Evolutionary conservation across 2,113 vertebrate genomes (phyloP).

Genomic region (Martes martes): DNA sequence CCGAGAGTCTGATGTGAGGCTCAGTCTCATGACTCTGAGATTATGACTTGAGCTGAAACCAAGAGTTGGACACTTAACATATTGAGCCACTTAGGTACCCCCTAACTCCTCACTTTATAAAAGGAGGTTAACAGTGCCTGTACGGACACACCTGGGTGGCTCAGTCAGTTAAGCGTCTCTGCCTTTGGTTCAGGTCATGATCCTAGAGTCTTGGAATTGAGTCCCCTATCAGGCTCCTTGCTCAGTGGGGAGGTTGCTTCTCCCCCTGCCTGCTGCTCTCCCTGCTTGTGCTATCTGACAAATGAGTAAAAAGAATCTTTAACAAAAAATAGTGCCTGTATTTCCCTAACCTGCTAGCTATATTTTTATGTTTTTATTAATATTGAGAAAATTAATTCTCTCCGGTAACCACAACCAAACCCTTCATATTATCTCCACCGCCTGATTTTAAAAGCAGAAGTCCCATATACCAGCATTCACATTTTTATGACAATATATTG

Average conservation of each 20-base stretch:
- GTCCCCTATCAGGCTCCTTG: not conserved
- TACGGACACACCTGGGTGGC: not conserved
- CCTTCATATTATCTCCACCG: not conserved
- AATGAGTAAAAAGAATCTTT: not conserved
- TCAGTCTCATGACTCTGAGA: not conserved
- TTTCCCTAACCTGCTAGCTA: not conserved
- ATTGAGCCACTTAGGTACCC: not conserved
- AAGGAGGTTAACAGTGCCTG: not conserved
- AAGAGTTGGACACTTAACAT: not conserved
- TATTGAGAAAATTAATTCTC: constrained; percentile 35
- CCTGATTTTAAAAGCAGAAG: constrained; percentile 17
- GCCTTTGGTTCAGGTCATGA: not conserved
- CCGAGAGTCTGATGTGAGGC: not conserved
- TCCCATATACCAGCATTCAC: not conserved
- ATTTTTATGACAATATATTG: not conserved
- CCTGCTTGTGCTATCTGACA: not conserved
- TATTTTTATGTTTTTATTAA: constrained; percentile 31
- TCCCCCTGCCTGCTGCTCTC: not conserved
- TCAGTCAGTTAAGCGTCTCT: not conserved
- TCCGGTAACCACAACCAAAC: constrained; percentile 9
- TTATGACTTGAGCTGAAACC: not conserved
- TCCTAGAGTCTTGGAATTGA: not conserved
- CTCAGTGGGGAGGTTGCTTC: not conserved
- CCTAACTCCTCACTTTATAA: not conserved
- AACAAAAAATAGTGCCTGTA: not conserved